Conservation (phyloP, 2,797 vertebrate genomes). For the Catostomus latipinnis region DNA sequence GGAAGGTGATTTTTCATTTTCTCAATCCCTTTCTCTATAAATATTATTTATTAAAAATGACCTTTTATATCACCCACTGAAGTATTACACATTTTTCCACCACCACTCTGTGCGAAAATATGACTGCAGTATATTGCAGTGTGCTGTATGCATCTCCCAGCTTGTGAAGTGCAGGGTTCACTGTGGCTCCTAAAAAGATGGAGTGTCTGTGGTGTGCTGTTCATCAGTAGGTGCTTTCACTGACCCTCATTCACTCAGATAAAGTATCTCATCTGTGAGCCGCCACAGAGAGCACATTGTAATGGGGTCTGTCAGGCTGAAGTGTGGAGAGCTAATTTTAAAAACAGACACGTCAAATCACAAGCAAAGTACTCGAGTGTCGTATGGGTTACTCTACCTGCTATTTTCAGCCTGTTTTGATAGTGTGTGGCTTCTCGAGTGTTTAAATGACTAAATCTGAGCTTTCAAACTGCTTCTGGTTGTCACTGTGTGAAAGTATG, state of each 20-base stretch:
- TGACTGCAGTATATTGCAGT: too few relatives aligned
- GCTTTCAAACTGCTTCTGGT: slow-evolving; percentile 17
- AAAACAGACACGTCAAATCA: slow-evolving; percentile 44
- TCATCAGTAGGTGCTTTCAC: slow-evolving; percentile 27
- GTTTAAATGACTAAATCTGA: slow-evolving; percentile 16
- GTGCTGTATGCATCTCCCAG: slow-evolving; percentile 8
- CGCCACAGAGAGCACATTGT: slow-evolving; percentile 35
- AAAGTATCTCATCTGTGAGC: slow-evolving; percentile 27
- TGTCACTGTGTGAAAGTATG: slow-evolving; percentile 3
- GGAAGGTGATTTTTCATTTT: too few relatives aligned
- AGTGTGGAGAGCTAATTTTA: slow-evolving; percentile 32
- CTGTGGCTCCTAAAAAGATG: slow-evolving; percentile 28
- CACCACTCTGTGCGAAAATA: too few relatives aligned
- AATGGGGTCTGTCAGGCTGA: slow-evolving; percentile 17
- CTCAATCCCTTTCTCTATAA: too few relatives aligned
- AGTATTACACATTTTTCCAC: too few relatives aligned
- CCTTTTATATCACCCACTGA: neutral
- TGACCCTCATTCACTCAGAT: slow-evolving; percentile 44
- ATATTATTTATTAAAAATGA: neutral
- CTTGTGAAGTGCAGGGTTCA: neutral
- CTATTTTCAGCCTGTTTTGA: slow-evolving; percentile 40
- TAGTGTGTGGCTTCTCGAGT: slow-evolving; percentile 7
- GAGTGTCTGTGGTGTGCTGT: slow-evolving; percentile 30
- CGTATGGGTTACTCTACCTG: slow-evolving; percentile 20
- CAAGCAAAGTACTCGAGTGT: slow-evolving; percentile 14